These are phyloP conservation scores for Muschampia plurimacula DNA, from an alignment of 2,888 invertebrate genomes.

Conservation along the genomic window DNA sequence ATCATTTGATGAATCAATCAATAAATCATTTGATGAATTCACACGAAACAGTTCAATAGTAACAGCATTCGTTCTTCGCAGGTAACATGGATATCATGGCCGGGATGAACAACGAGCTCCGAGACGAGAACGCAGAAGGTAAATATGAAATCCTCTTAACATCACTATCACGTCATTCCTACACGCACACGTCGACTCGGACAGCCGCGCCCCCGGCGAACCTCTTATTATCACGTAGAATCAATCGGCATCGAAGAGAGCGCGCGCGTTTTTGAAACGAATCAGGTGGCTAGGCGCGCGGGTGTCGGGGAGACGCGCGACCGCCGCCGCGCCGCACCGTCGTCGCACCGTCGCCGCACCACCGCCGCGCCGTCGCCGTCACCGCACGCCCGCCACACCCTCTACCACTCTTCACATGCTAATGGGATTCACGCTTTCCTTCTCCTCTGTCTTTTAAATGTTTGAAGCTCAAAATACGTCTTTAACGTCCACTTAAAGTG, in stretches of 20 bases:
- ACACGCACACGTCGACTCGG: conserved; percentile 84
- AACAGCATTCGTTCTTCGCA: conserved; percentile 49
- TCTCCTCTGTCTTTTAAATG: conserved; percentile 15
- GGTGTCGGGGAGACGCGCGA: conserved; percentile 64
- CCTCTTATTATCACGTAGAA: conserved; percentile 57
- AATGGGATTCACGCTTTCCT: conserved; percentile 39
- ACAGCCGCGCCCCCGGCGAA: conserved; percentile 86
- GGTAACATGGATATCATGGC: conserved; percentile 82
- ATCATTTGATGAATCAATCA: not conserved
- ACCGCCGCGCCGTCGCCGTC: conserved; percentile 44
- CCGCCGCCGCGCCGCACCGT: conserved; percentile 50
- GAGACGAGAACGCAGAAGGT: conserved; percentile 81
- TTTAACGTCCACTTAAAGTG: not conserved
- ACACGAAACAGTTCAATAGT: not conserved
- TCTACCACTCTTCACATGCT: conserved; percentile 38
- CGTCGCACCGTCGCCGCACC: conserved; percentile 45
- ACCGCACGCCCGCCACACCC: conserved; percentile 35
- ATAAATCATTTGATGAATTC: not conserved
- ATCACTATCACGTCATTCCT: conserved; percentile 73
- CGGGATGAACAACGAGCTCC: conserved; percentile 74
- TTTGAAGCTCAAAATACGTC: not conserved
- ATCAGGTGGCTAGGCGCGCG: conserved; percentile 77
- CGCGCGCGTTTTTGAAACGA: conserved; percentile 62
- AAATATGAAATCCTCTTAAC: conserved; percentile 57
- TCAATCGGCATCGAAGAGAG: conserved; percentile 62